Evolutionary conservation across 2,113 vertebrate genomes (phyloP), one percentile per base, ranked within the genome.

Genomic region (Athene cunicularia): DNA sequence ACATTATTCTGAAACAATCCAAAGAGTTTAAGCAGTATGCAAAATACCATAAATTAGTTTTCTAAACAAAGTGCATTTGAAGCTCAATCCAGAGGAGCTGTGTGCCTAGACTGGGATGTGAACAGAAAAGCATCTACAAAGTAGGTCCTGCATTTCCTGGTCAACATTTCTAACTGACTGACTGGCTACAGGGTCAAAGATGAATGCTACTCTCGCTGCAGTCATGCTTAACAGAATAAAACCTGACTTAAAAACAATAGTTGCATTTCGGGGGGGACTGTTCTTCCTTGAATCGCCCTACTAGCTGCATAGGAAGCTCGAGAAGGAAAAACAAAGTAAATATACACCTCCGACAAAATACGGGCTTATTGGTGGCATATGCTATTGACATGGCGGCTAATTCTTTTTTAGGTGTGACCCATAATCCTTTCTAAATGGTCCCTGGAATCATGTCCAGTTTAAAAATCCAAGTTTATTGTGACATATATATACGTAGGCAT

Each of bases 381-480:
- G 12, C 30, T 64, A 17, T 33, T 67, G 53, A 63, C 53, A 67
- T 87, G 39, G 39, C 94, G 43, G 60, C 33, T 41, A 35, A 16
- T 28, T 15, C 18, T 52, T n/a, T 93, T 93, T 90, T 64, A 91
- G 39, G 22, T 68, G 39, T 93, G 87, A 89, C 58, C 47, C 70
- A 22, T 43, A 87, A 62, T 73, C 55, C 55, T 77, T 89, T 87
- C 45, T 55, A 81, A 92, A 93, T 59, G 70, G 52, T 82, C 62
- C 60, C 50, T 80, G 59, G 50, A 88, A 94, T 62, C 63, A 74
- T 6, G 18, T 66, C 49, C 81, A 45, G 23, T 77, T 93, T 71
- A 71, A 91, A 95, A 97, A 70, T 53, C 67, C 67, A 85, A 70
- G 59, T 91, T 96, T 79, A 94, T 70, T 81, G 67, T 58, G 64